These are phyloP conservation scores for Chloroceryle inda DNA, from an alignment of 2,797 vertebrate species.

Conservation along the genomic window DNA sequence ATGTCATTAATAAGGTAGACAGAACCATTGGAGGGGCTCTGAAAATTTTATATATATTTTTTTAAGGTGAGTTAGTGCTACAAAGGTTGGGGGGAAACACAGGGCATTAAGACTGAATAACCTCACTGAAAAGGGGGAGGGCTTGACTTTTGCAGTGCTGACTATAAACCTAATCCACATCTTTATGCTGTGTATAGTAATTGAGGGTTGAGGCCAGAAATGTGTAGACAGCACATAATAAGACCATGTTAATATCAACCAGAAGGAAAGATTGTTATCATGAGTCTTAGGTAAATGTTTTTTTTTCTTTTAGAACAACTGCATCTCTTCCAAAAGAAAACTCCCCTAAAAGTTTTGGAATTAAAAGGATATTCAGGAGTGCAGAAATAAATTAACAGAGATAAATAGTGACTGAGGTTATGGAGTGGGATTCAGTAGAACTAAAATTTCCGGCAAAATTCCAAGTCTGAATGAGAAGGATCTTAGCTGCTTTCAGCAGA, in stretches of 20 bases:
- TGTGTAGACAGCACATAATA: not conserved
- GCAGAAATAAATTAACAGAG: not conserved
- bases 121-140: not conserved
- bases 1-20: not conserved
- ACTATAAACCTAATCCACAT: not conserved
- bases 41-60: not conserved
- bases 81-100: fast-evolving
- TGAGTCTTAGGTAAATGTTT: not conserved
- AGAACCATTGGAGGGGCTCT: not conserved
- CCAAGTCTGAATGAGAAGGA: not conserved
- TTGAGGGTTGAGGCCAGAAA: not conserved
- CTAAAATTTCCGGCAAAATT: not conserved
- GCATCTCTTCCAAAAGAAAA: not conserved
- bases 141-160: not conserved
- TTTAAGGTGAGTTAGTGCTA: not conserved
- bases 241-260: not conserved
- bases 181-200: not conserved
- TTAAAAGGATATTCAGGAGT: not conserved
- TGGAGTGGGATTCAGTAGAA: not conserved
- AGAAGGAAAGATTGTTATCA: not conserved
- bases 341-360: not conserved
- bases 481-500: not conserved
- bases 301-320: not conserved
- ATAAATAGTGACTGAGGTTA: not conserved
- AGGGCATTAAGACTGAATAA: not conserved